Base-by-base conservation (phyloP, 2,888 invertebrate genomes). In the Lacanobia wlatinum region DNA sequence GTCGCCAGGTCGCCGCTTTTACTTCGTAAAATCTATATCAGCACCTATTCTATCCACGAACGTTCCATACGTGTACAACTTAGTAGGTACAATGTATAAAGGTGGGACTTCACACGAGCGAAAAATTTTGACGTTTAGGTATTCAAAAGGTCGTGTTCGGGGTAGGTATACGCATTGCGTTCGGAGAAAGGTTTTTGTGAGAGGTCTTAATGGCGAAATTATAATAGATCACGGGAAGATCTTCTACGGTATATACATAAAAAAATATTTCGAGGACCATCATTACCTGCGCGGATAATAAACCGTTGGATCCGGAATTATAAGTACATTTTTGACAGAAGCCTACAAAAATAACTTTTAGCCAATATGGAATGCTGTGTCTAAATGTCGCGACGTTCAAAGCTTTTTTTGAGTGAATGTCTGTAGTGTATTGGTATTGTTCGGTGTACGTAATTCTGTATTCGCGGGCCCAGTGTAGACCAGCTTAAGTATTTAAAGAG, bases 41-140 rank as follows among this genome's bases (percentile, higher is more conserved):
- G 48, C 28, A 18, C 21, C 48, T 48, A 50, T 23, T 75, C 21
- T 21, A 66, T 12, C 28, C 18, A 56, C 18, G 66, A 48, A 21
- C 14, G 28, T 65, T 65, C 38, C 28, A 61, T 12, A 75, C 14
- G 8, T 65, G 12, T 73, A 43, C 14, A 50, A 50, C 9, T 55
- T 74, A 28, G 28, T n/a, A n/a, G n/a, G n/a, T 34, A 50, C 21
- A 40, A 65, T 56, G 18, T 74, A 21, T 48, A 73, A 62, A 61
- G 62, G n/a, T 6, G 14, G 1, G 23, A 23, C n/a, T 48, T 40
- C 40, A 64, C 14, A 34, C 14, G 6, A 34, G 21, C 18, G 28
- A 48, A 48, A 38, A 6, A 9, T 62, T 46, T 5, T 55, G 28
- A 18, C 14, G 2, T 40, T 18, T 50, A 28, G 1, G 2, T 28